A percentile compares a stretch with the other conserved stretches of the same genome.
These are phyloP conservation scores for Nomia melanderi DNA, from an alignment of 1,140 invertebrate genomes.

Conservation along the genomic window DNA sequence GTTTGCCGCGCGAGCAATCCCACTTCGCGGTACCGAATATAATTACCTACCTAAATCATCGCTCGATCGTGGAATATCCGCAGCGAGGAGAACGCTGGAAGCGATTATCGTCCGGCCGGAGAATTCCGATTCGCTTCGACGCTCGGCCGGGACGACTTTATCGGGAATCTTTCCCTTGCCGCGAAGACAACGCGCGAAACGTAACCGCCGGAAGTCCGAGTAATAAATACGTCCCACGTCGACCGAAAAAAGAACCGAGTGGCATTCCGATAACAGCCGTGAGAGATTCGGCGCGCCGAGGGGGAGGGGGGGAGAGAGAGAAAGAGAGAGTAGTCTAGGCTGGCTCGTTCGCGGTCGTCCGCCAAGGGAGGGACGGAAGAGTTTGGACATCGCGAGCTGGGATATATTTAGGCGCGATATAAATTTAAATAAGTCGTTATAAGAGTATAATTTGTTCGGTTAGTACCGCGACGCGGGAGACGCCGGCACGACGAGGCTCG, in stretches of 20 bases:
- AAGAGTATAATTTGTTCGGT: slow-evolving; percentile 78
- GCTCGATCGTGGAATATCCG: slow-evolving; percentile 63
- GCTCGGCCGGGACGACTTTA: not conserved
- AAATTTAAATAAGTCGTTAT: slow-evolving; percentile 79
- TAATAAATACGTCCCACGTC: too few species aligned
- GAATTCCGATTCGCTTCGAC: slow-evolving; percentile 4
- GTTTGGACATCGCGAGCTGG: not conserved
- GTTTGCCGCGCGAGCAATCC: slow-evolving; percentile 69
- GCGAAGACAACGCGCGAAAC: slow-evolving; percentile 1
- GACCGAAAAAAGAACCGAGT: not conserved
- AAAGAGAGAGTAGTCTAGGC: too few species aligned
- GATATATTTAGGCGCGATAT: slow-evolving; percentile 58
- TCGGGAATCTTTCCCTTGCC: slow-evolving; percentile 1
- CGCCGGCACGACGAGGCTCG: slow-evolving; percentile 70
- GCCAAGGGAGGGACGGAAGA: not conserved
- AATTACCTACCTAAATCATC: slow-evolving; percentile 70
- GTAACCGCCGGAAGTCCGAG: too few species aligned
- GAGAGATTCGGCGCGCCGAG: too few species aligned
- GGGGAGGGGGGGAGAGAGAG: too few species aligned
- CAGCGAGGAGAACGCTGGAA: slow-evolving; percentile 9
- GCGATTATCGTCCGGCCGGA: not conserved
- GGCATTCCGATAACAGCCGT: not conserved
- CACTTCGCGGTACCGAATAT: slow-evolving; percentile 68
- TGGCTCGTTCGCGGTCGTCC: not conserved
- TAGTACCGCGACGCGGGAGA: slow-evolving; percentile 61